Percentiles rank a stretch among this genome's conserved stretches.
Evolutionary conservation across 1,140 invertebrate genomes (phyloP).

Genomic region (Orius insidiosus): DNA sequence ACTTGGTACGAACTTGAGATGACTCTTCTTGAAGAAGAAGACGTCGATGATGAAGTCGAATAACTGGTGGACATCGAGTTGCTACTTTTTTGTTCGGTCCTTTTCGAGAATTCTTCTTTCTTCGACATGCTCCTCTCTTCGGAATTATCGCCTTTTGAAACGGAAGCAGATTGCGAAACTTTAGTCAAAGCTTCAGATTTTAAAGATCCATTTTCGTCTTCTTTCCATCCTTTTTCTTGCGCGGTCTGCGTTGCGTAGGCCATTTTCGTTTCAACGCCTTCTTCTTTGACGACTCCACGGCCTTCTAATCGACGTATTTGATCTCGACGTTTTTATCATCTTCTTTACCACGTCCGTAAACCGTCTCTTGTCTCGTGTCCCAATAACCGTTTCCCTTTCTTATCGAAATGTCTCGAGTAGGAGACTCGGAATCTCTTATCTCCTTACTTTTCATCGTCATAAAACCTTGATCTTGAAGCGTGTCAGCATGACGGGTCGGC

Average conservation of each 20-base stretch:
- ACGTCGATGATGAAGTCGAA: constrained; percentile 14
- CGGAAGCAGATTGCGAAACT: constrained; percentile 4
- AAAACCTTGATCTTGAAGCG: constrained; percentile 52
- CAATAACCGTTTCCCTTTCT: constrained; percentile 18
- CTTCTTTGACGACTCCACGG: constrained; percentile 13
- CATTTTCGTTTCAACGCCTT: constrained; percentile 12
- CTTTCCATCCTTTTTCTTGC: constrained; percentile 7
- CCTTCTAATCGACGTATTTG: constrained; percentile 3
- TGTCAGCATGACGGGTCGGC: constrained; percentile 38
- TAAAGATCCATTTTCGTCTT: constrained; percentile 8
- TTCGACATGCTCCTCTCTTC: neutral
- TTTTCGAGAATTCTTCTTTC: neutral
- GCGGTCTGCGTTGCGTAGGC: constrained; percentile 6
- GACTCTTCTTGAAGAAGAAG: constrained; percentile 5
- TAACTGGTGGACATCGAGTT: neutral
- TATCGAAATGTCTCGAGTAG: constrained; percentile 33
- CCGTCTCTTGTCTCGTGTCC: constrained; percentile 19
- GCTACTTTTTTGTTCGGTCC: neutral
- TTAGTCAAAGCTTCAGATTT: constrained; percentile 7
- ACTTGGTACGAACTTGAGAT: neutral
- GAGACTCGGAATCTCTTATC: constrained; percentile 53
- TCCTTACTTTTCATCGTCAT: constrained; percentile 57
- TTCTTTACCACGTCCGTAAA: constrained; percentile 9
- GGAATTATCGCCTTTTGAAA: constrained; percentile 14
- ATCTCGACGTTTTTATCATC: constrained; percentile 6